These are phyloP conservation scores for Lanistes nyassanus DNA, from an alignment of 1,140 invertebrate genomes.

Conservation along the genomic window DNA sequence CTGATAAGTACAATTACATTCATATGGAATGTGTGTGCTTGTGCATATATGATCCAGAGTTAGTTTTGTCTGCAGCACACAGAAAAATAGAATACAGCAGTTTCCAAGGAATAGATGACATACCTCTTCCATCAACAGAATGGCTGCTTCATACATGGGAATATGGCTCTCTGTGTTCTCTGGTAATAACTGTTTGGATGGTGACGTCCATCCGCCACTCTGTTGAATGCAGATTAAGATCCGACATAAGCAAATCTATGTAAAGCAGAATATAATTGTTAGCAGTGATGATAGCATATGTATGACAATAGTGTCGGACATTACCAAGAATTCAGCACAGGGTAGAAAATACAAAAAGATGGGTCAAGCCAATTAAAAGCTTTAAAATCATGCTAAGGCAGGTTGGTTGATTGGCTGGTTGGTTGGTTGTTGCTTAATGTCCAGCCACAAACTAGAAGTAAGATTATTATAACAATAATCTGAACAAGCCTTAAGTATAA, in stretches of 20 bases:
- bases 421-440: too few species aligned
- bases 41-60: too few species aligned
- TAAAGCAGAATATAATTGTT: background rate
- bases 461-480: too few species aligned
- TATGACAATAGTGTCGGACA: too few species aligned
- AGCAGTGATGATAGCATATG: background rate
- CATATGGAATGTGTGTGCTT: too few species aligned
- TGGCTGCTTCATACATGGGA: conserved; percentile 70
- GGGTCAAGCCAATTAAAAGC: background rate
- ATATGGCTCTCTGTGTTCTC: conserved; percentile 50
- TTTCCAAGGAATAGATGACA: too few species aligned
- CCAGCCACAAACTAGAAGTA: too few species aligned
- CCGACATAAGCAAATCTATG: background rate
- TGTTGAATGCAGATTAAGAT: conserved; percentile 15
- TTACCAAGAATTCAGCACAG: background rate
- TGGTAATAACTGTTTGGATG: conserved; percentile 38
- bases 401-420: too few species aligned
- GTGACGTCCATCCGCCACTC: conserved; percentile 38
- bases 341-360: background rate
- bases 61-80: too few species aligned
- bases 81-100: background rate
- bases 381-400: background rate
- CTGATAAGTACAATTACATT: too few species aligned
- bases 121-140: conserved; percentile 72
- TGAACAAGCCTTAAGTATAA: too few species aligned